Evolutionary conservation across 1,140 invertebrate genomes (phyloP).

Genomic region (Apis cerana): DNA sequence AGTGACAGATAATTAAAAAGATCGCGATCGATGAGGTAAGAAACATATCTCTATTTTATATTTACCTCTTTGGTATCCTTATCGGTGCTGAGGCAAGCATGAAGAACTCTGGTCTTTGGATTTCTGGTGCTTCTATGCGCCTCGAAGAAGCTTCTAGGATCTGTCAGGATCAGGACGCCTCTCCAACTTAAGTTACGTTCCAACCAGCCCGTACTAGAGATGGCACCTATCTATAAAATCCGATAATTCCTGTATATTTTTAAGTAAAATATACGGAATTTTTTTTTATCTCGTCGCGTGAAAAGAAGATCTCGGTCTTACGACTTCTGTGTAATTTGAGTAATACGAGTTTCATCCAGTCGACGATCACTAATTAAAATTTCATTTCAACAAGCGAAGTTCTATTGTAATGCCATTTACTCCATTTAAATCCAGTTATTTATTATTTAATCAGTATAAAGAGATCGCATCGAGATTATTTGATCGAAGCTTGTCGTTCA

Average conservation of each 20-base stretch:
- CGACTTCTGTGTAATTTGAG: too few species aligned
- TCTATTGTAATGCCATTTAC: too few species aligned
- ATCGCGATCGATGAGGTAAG: background rate
- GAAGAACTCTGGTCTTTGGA: conserved; percentile 83
- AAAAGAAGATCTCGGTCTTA: too few species aligned
- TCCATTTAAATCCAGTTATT: too few species aligned
- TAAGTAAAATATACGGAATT: background rate
- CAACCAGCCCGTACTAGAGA: conserved; percentile 86
- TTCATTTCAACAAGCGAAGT: too few species aligned
- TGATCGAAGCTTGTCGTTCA: too few species aligned
- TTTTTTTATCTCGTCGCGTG: too few species aligned
- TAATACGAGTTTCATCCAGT: too few species aligned
- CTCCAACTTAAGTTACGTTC: conserved; percentile 87
- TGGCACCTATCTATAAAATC: conserved; percentile 79
- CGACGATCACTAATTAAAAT: too few species aligned
- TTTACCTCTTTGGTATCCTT: conserved; percentile 88
- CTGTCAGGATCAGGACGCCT: conserved; percentile 88
- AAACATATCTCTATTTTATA: background rate
- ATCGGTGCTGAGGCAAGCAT: conserved; percentile 88
- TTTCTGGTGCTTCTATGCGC: conserved; percentile 78
- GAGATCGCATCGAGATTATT: too few species aligned
- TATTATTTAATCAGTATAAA: too few species aligned
- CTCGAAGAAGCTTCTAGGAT: conserved; percentile 86
- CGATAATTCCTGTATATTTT: background rate
- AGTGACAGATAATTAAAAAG: background rate